Evolutionary conservation across 2,888 invertebrate genomes (phyloP).

Genomic region (Chelonus formosanus): DNA sequence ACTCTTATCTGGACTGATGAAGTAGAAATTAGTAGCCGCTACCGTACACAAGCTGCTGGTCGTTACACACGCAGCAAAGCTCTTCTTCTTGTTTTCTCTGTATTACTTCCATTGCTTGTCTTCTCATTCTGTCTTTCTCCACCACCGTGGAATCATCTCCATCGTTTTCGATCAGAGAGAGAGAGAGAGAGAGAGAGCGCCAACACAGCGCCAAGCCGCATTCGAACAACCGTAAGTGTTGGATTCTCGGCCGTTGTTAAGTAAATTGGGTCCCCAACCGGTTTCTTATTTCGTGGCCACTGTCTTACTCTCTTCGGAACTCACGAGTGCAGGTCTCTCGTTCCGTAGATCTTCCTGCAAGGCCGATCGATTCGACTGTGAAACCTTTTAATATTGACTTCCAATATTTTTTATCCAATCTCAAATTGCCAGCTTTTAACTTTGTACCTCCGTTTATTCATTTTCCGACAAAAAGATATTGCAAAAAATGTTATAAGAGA

Average conservation of each 20-base stretch:
- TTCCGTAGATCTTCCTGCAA: slow-evolving; percentile 15
- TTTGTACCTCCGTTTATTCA: no score
- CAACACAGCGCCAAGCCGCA: slow-evolving; percentile 35
- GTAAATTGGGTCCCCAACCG: slow-evolving; percentile 65
- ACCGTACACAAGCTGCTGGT: slow-evolving; percentile 57
- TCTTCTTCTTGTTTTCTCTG: not conserved
- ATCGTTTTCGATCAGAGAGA: not conserved
- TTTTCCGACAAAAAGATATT: no score
- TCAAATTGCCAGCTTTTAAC: no score
- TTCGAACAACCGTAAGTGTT: slow-evolving; percentile 62
- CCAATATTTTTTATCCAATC: no score
- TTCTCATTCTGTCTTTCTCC: slow-evolving; percentile 33
- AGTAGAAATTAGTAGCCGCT: slow-evolving; percentile 66
- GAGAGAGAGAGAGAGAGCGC: not conserved
- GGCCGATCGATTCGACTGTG: not conserved
- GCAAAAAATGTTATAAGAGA: no score
- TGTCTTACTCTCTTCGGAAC: slow-evolving; percentile 56
- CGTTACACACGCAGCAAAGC: slow-evolving; percentile 45
- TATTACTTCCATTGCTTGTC: slow-evolving; percentile 17
- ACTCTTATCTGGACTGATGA: slow-evolving; percentile 63
- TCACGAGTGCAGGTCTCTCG: slow-evolving; percentile 16
- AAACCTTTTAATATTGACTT: not conserved
- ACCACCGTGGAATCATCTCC: not conserved
- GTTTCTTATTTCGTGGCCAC: slow-evolving; percentile 65
- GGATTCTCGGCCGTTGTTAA: slow-evolving; percentile 65